Conservation (phyloP, 2,113 vertebrate genomes). For the Elaphurus davidianus region DNA sequence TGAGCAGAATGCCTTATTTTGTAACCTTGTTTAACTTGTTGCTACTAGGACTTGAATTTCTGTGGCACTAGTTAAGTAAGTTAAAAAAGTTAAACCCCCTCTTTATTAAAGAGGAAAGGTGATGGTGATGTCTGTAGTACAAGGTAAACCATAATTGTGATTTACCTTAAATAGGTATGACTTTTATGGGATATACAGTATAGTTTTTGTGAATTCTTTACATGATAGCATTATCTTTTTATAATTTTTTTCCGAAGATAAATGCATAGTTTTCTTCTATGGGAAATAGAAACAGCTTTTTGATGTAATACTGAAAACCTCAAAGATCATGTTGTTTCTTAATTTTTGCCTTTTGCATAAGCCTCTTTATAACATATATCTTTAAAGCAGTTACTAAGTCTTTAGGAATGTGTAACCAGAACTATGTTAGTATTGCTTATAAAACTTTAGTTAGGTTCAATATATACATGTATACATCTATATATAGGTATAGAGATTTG, state of each 20-base stretch:
- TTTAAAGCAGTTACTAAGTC: constrained; percentile 80
- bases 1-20: constrained; percentile 74
- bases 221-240: constrained; percentile 79
- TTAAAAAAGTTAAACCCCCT: constrained; percentile 48
- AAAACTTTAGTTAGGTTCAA: constrained; percentile 79
- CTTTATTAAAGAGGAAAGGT: constrained; percentile 62
- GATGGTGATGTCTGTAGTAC: constrained; percentile 50
- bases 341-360: constrained; percentile 76
- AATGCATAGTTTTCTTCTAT: constrained; percentile 69
- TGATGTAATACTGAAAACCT: constrained; percentile 69
- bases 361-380: constrained; percentile 73
- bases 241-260: constrained; percentile 72
- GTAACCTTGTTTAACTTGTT: constrained; percentile 67
- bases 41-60: constrained; percentile 59
- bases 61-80: constrained; percentile 64
- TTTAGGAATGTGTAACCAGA: constrained; percentile 83
- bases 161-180: constrained; percentile 60
- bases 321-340: constrained; percentile 65
- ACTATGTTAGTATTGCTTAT: constrained; percentile 81
- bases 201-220: constrained; percentile 72
- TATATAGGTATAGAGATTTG: constrained; percentile 75
- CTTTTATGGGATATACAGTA: constrained; percentile 70
- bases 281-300: constrained; percentile 71
- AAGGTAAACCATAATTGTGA: constrained; percentile 56
- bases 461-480: constrained; percentile 66